Evolutionary conservation across 2,113 vertebrate genomes (phyloP).

Genomic region (Donacobius atricapilla): DNA sequence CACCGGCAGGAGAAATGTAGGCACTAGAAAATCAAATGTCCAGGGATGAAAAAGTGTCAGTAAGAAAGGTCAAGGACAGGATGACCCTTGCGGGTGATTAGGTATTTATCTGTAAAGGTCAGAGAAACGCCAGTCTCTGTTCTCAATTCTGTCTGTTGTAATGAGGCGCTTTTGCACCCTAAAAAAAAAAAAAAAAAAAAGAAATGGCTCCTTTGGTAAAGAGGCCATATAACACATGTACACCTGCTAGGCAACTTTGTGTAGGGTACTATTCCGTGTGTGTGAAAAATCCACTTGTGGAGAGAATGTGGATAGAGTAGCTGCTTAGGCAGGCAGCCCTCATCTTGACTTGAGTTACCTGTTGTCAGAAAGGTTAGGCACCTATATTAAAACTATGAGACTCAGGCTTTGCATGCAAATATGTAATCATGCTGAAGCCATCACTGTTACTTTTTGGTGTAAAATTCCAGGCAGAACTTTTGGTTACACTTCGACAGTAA

Average conservation of each 20-base stretch:
- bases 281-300: neutral
- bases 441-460: neutral
- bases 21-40: neutral
- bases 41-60: neutral
- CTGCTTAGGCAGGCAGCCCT: neutral
- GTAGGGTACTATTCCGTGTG: accelerated
- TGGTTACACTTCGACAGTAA: neutral
- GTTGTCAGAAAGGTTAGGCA: neutral
- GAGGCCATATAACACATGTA: neutral
- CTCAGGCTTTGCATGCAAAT: neutral
- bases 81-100: neutral
- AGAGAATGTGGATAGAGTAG: neutral
- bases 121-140: neutral
- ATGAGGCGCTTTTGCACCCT: neutral
- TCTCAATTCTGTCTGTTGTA: neutral
- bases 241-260: neutral
- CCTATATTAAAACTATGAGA: neutral
- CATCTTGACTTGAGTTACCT: neutral
- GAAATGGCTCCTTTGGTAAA: neutral
- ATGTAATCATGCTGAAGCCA: accelerated
- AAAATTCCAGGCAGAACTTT: neutral
- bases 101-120: neutral
- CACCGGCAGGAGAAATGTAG: neutral
- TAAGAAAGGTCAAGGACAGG: neutral
- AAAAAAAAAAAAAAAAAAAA: accelerated